These are phyloP conservation scores for Falco biarmicus DNA, from an alignment of 2,797 vertebrate species.

Conservation along the genomic window DNA sequence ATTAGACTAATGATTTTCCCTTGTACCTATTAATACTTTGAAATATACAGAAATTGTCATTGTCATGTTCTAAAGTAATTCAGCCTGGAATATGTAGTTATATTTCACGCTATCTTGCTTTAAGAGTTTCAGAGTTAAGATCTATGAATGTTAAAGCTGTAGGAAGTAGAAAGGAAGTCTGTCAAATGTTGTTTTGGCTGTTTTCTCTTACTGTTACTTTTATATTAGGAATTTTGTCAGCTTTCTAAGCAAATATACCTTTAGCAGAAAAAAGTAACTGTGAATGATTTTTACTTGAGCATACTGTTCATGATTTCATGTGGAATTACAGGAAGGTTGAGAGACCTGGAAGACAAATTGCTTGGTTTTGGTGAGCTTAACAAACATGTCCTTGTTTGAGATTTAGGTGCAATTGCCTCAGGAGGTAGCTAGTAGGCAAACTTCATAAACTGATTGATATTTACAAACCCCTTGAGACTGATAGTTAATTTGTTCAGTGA, in stretches of 20 bases:
- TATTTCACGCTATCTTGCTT: background rate
- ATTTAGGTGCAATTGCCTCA: conserved; percentile 39
- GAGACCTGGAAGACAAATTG: background rate
- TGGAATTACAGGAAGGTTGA: background rate
- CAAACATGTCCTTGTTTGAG: conserved; percentile 8
- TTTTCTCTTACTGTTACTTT: background rate
- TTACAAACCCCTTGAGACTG: conserved; percentile 18
- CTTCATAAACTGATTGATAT: conserved; percentile 20
- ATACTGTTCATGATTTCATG: background rate
- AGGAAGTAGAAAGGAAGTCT: background rate
- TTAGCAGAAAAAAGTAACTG: background rate
- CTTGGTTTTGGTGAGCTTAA: background rate
- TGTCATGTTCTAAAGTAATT: background rate
- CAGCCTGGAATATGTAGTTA: background rate
- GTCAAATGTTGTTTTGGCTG: background rate
- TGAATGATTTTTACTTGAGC: background rate
- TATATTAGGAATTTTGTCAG: background rate
- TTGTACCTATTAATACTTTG: background rate
- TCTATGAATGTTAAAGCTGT: background rate
- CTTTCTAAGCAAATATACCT: background rate
- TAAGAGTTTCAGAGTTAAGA: background rate
- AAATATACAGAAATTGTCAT: background rate
- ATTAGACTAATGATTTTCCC: background rate
- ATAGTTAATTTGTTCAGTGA: conserved; percentile 32
- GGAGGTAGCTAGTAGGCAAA: conserved; percentile 31